Percentiles rank a stretch among this genome's conserved stretches.
These are phyloP conservation scores for Petrocephalus schoutedeni DNA, from an alignment of 2,797 vertebrate species.

Conservation along the genomic window DNA sequence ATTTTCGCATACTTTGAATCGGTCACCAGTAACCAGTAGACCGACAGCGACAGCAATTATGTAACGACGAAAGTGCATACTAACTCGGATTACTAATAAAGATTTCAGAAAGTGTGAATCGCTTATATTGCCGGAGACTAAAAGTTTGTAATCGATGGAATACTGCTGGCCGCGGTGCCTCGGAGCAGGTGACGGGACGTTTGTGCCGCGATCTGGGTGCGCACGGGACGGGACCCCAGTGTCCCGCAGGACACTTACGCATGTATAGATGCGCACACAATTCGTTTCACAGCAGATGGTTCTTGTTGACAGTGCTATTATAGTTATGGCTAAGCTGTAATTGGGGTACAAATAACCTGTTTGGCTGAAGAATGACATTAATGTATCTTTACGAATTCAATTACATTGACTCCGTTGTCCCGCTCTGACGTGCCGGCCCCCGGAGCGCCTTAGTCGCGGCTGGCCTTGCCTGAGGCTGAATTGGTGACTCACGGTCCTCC, in stretches of 20 bases:
- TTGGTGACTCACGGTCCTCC: background rate
- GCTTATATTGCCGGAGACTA: background rate
- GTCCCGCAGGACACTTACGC: background rate
- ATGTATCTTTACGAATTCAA: background rate
- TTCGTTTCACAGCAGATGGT: background rate
- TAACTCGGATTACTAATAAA: background rate
- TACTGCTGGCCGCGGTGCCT: background rate
- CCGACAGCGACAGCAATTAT: background rate
- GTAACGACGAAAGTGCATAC: background rate
- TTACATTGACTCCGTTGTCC: background rate
- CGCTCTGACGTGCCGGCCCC: no score
- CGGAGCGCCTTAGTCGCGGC: background rate
- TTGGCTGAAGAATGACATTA: background rate
- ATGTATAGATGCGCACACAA: background rate
- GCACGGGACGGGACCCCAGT: background rate
- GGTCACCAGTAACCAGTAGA: background rate
- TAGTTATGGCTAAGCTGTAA: background rate
- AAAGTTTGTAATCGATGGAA: background rate
- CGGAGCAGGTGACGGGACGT: background rate
- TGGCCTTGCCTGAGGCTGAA: background rate
- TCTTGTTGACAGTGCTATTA: background rate
- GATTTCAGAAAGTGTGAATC: background rate
- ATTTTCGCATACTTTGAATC: background rate
- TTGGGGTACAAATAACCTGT: background rate
- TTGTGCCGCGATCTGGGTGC: background rate